Evolutionary conservation across 2,113 vertebrate genomes (phyloP), one percentile per base, ranked within the genome.

Genomic region (Cyprinodon tularosa): DNA sequence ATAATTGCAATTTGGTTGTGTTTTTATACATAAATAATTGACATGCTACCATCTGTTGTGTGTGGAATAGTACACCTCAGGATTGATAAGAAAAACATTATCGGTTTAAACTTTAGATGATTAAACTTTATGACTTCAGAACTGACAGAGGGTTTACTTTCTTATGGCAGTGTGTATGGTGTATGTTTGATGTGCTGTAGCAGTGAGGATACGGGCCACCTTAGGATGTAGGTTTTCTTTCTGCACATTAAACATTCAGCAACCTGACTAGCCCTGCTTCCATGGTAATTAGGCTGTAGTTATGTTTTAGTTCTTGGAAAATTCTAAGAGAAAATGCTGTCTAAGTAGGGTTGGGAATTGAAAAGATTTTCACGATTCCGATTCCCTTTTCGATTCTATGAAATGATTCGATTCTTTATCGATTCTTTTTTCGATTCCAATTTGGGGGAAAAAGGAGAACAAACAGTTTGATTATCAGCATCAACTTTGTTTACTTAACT

Each of bases 221-320:
- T 72, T 9, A 20, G 40, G 22, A 61, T 22, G 57, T 3, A 11
- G 6, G 59, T 20, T 12, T 57, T 48, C 53, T 73, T 45, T 66
- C 53, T 66, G 42, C 48, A 12, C 59, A 63, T 66, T 40, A 59
- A 12, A 50, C 60, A 59, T 81, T 77, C 60, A 3, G n/a, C 42
- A 12, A 36, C 36, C 15, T 57, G 15, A 36, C 13, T 66, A 48
- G 4, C 15, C 38, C 22, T 66, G 6, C 48, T 57, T 66, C 72
- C 4, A 45, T 77, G 39, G 20, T 50, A 73, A 71, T 62, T 53
- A 12, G 47, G 1, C 11, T 3, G 29, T n/a, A 14, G 14, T 39
- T n/a, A 0, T 13, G 13, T 66, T 70, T 74, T 0, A 40, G 6
- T 29, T 62, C 10, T 20, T 38, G 36, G 11, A 36, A 66, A 29